phyloP scores from a whole-genome alignment of 2,113 vertebrate species.

The Xenus cinereus region DNA sequence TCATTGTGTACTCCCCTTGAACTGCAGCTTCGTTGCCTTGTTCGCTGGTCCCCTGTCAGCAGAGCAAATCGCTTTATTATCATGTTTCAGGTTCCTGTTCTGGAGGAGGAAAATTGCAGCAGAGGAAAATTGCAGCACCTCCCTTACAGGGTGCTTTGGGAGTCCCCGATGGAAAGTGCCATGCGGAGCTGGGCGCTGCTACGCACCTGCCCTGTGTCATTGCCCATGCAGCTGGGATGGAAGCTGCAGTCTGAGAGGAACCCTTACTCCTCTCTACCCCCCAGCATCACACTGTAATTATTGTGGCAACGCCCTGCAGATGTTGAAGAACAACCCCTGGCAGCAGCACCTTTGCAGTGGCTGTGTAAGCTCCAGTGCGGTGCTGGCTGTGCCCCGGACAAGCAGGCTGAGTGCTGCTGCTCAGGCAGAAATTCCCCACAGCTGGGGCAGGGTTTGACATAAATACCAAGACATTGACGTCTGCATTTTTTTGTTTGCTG shows the following conservation, averaged over 20 bases:
- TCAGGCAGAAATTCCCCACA: neutral
- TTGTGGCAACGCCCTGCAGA: neutral
- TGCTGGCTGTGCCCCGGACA: neutral
- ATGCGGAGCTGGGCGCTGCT: neutral
- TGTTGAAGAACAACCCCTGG: neutral
- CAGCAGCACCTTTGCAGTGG: neutral
- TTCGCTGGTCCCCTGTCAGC: neutral
- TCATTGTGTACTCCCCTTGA: no score
- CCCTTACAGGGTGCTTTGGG: neutral
- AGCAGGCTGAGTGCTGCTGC: neutral
- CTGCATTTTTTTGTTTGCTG: neutral
- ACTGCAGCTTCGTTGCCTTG: neutral
- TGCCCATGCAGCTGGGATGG: neutral
- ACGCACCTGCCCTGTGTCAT: accelerated
- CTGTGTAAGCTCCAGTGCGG: neutral
- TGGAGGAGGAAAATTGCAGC: neutral
- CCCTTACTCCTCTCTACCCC: neutral
- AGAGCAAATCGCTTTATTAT: neutral
- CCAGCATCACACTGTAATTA: neutral
- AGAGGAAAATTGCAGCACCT: neutral
- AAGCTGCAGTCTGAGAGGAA: neutral
- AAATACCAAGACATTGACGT: neutral
- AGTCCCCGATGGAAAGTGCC: neutral
- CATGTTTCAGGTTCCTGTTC: neutral
- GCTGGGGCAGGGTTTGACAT: neutral